Conservation (phyloP, 1,140 invertebrate species). For the Bombus cullumanus region DNA sequence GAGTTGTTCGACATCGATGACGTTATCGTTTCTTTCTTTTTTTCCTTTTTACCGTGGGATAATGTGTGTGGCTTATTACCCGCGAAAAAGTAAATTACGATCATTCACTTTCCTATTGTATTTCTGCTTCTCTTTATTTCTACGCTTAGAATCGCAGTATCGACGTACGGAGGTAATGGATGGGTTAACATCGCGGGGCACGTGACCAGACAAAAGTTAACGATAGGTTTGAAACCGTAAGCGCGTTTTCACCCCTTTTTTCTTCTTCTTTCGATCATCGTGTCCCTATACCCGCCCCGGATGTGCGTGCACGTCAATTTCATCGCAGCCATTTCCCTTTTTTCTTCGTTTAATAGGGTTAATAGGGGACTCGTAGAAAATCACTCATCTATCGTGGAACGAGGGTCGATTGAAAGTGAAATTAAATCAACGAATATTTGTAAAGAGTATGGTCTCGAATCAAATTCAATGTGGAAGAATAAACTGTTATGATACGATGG, state of each 20-base stretch:
- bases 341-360: slow-evolving; percentile 1
- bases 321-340: slow-evolving; percentile 12
- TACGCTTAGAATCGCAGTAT: slow-evolving; percentile 15
- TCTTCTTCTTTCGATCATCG: slow-evolving; percentile 52
- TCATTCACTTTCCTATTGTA: slow-evolving; percentile 46
- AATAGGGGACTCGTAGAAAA: slow-evolving; percentile 18
- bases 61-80: slow-evolving; percentile 57
- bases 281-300: slow-evolving; percentile 57
- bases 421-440: not conserved
- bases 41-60: not conserved
- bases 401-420: not conserved
- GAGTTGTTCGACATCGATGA: not conserved
- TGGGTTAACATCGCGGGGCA: slow-evolving; percentile 72
- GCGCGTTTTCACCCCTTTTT: slow-evolving; percentile 54
- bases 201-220: slow-evolving; percentile 78
- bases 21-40: not conserved
- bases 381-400: not conserved
- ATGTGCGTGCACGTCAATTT: slow-evolving; percentile 54
- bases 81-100: slow-evolving; percentile 74
- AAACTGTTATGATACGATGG: not conserved
- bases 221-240: slow-evolving; percentile 67
- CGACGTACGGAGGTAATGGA: slow-evolving; percentile 65
- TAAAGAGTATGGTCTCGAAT: not conserved
- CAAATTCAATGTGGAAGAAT: not conserved
- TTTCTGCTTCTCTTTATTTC: not conserved